Conservation (phyloP, 35 echinoderm and acorn worm species). For the Apostichopus parvimensis region DNA sequence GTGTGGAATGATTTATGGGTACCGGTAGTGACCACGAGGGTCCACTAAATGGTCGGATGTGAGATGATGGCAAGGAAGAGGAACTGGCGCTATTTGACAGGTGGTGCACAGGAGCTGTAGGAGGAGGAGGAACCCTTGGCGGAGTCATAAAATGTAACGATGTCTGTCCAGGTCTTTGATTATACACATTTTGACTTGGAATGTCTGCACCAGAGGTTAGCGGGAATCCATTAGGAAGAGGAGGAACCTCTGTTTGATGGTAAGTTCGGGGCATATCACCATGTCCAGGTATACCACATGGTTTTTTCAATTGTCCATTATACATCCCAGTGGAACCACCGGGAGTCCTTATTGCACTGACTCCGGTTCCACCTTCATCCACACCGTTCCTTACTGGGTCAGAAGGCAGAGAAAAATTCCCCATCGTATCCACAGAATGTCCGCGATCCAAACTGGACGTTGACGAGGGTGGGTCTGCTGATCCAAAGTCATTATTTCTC, state of each 20-base stretch:
- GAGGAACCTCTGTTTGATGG: not conserved
- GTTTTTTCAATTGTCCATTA: not conserved
- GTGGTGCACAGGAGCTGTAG: not conserved
- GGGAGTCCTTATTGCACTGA: not conserved
- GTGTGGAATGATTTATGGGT: not conserved
- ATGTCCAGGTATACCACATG: not conserved
- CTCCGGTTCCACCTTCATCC: not conserved
- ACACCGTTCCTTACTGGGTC: not conserved
- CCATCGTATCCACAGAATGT: not conserved
- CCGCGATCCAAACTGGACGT: not conserved
- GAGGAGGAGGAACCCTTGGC: slow-evolving; percentile 5
- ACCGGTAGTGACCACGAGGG: not conserved
- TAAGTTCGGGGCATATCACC: not conserved
- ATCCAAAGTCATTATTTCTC: slow-evolving; percentile 15
- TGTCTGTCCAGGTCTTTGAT: not conserved
- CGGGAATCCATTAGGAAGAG: not conserved
- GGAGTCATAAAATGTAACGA: not conserved
- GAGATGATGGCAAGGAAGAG: slow-evolving; percentile 40
- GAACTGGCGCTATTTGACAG: slow-evolving; percentile 15
- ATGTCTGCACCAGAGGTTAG: not conserved
- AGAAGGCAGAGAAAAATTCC: not conserved
- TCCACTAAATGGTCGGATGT: not conserved
- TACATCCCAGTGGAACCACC: not conserved
- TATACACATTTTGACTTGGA: not conserved
- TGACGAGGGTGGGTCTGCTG: not conserved